Evolutionary conservation across 2,888 invertebrate genomes (phyloP).

Genomic region (Chaitophorus viminalis): DNA sequence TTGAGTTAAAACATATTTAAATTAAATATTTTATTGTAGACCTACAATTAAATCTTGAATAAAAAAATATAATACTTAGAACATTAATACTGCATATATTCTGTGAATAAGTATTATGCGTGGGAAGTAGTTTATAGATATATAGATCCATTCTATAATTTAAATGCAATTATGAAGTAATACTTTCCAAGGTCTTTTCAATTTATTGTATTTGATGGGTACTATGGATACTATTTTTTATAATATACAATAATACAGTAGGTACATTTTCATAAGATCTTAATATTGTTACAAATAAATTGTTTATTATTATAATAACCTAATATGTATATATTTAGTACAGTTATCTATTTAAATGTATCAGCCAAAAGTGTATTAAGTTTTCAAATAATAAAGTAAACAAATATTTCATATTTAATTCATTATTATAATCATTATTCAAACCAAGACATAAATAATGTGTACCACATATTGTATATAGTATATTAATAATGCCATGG

Average conservation of each 20-base stretch:
- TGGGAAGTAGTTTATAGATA: neutral
- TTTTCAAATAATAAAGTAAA: neutral
- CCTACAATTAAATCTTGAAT: too few relatives aligned
- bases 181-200: constrained; percentile 8
- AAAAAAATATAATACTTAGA: too few relatives aligned
- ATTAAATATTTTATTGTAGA: too few relatives aligned
- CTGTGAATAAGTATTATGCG: too few relatives aligned
- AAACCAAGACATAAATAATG: too few relatives aligned
- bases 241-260: neutral
- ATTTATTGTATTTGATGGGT: neutral
- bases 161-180: constrained; percentile 29
- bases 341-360: neutral
- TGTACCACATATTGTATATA: too few relatives aligned
- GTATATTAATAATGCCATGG: too few relatives aligned
- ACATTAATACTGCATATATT: too few relatives aligned
- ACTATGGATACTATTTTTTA: neutral
- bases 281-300: neutral
- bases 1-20: too few relatives aligned
- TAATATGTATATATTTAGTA: neutral
- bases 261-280: neutral
- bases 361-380: neutral
- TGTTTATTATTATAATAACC: neutral
- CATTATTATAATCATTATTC: too few relatives aligned
- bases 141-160: constrained; percentile 2
- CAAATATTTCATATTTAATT: neutral